Evolutionary conservation across 2,797 vertebrate genomes (phyloP), one percentile per base, ranked within the genome.

Genomic region (Amphiprion clarkii): DNA sequence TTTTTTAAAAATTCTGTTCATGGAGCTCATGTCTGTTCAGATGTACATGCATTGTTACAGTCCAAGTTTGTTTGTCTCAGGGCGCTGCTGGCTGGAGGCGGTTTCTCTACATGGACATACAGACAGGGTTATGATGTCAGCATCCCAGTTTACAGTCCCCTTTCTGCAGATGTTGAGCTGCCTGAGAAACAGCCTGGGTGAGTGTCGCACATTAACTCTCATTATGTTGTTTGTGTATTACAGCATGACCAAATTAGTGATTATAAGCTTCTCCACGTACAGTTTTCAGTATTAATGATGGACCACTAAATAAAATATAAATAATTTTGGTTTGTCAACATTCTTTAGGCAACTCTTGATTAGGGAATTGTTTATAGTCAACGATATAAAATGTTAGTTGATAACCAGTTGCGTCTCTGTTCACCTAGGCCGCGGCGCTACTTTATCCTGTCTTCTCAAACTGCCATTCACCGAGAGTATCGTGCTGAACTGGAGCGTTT

Each of bases 81-180:
- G 92, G 98, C 96, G 2, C 92, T 99, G 36, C 89, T 99, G 83
- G 98, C 98, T 71, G 98, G 98, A 39, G 98, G 98, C 6, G 98
- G 98, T 65, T 99, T 99, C 77, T 99, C 98, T 55, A 99, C 97
- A 0, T 99, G 98, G 98, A 99, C 98, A 14, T 99, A 99, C 87
- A 94, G 98, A 76, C 98, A 99, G 91, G 98, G 98, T 81, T 99
- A 99, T 4, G 98, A 99, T 31, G 96, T 99, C 95, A 99, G 98
- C 89, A 97, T 99, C 91, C 98, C 98, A 6, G 98, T 99, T 42
- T 99, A 97, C 86, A 99, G 98, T 79, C 96, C 97, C 0, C 82
- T 99, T 49, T 99, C 98, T 0, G 95, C 91, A 0, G 97, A 98
- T 77, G 96, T 97, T 49, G 96, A 97, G 64, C 92, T 99, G 62